These are phyloP conservation scores for Crotalus tigris DNA, from an alignment of 2,113 vertebrate species.

Conservation along the genomic window DNA sequence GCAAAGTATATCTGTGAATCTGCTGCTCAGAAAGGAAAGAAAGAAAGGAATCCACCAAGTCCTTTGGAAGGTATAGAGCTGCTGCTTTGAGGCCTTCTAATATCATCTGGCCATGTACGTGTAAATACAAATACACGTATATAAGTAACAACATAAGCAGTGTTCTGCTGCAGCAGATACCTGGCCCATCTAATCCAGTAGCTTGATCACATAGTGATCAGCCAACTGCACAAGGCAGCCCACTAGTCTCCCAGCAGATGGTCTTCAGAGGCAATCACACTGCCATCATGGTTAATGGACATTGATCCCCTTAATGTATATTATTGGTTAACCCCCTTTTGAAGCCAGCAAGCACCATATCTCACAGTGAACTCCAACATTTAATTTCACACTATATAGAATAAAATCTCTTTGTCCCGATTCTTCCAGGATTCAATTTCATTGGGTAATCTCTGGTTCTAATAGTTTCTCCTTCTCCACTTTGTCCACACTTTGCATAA, in stretches of 20 bases:
- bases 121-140: neutral
- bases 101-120: neutral
- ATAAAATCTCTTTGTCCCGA: neutral
- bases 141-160: neutral
- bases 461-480: neutral
- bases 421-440: neutral
- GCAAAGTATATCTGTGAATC: neutral
- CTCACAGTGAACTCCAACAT: neutral
- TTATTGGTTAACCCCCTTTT: neutral
- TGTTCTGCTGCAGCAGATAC: neutral
- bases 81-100: neutral
- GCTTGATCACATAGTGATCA: neutral
- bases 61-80: neutral
- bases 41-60: neutral
- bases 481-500: neutral
- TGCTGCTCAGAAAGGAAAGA: neutral
- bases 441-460: neutral
- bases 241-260: neutral
- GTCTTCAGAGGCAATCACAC: neutral
- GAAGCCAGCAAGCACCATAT: neutral
- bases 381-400: neutral
- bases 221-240: neutral
- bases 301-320: neutral
- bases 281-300: neutral
- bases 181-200: neutral